These are phyloP conservation scores for Leontopithecus rosalia DNA, from an alignment of 2,797 vertebrate genomes.

Conservation along the genomic window DNA sequence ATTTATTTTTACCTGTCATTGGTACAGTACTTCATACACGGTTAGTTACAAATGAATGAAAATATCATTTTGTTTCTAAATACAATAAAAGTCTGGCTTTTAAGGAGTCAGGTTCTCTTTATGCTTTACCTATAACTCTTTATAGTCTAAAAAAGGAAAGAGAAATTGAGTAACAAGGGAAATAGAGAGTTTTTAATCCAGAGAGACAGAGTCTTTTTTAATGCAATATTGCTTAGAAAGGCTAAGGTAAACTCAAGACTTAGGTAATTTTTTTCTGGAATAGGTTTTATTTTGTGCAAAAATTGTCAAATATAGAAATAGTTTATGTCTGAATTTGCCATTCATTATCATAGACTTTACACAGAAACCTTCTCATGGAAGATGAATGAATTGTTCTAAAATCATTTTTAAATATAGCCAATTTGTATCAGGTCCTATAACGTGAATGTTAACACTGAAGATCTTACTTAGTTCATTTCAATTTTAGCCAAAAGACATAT, in stretches of 20 bases:
- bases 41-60: not conserved
- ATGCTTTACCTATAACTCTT: not conserved
- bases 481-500: constrained; percentile 66
- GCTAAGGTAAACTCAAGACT: not conserved
- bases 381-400: constrained; percentile 1
- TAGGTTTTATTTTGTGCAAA: constrained; percentile 30
- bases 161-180: not conserved
- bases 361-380: not conserved
- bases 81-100: not conserved
- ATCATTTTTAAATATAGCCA: not conserved
- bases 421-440: not conserved
- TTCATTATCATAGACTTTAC: not conserved
- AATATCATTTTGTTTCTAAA: not conserved
- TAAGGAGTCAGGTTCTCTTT: not conserved
- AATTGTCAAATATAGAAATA: not conserved
- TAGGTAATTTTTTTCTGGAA: constrained; percentile 7
- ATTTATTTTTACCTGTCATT: constrained; percentile 16
- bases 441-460: constrained; percentile 71
- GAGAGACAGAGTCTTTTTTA: not conserved
- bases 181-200: not conserved
- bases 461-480: constrained; percentile 79
- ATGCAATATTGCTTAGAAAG: not conserved
- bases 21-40: not conserved
- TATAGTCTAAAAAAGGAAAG: not conserved
- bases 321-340: not conserved